These are phyloP conservation scores for Netelia melanura DNA, from an alignment of 2,888 invertebrate species.

Conservation along the genomic window DNA sequence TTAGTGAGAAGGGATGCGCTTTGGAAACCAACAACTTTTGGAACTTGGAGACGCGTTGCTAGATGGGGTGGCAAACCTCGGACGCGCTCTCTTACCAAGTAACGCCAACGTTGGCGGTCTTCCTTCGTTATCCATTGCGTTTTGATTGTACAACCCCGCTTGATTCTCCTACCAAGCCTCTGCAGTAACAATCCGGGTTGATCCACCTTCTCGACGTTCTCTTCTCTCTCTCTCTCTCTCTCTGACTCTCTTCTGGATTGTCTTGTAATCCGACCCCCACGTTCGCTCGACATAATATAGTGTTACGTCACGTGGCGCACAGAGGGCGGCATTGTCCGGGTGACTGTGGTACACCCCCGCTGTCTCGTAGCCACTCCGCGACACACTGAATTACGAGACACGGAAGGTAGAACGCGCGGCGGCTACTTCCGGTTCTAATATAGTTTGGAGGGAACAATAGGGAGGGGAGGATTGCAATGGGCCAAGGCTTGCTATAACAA, in stretches of 20 bases:
- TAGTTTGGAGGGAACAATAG: slow-evolving; percentile 83
- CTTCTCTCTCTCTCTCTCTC: slow-evolving; percentile 19
- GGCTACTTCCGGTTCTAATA: slow-evolving; percentile 84
- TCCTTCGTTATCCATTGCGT: slow-evolving; percentile 2
- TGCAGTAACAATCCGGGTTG: slow-evolving; percentile 21
- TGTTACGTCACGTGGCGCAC: slow-evolving; percentile 74
- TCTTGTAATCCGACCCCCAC: slow-evolving; percentile 39
- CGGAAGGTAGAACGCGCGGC: slow-evolving; percentile 83
- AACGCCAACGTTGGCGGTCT: background rate
- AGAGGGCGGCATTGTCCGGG: slow-evolving; percentile 70
- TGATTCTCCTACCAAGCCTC: slow-evolving; percentile 18
- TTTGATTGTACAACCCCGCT: slow-evolving; percentile 5
- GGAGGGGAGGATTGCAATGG: slow-evolving; percentile 79
- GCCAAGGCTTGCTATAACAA: slow-evolving; percentile 74
- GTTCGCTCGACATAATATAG: slow-evolving; percentile 69
- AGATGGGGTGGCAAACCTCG: slow-evolving; percentile 2
- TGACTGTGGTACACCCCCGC: slow-evolving; percentile 58
- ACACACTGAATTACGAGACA: slow-evolving; percentile 84
- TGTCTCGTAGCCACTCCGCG: slow-evolving; percentile 72
- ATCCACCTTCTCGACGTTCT: slow-evolving; percentile 24
- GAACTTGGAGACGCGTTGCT: too few species aligned
- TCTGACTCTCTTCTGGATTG: slow-evolving; percentile 42
- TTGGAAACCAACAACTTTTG: too few species aligned
- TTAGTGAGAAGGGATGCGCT: too few species aligned
- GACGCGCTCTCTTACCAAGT: background rate